Base-by-base conservation (phyloP, 2,888 invertebrate species). In the Lutraria lutraria region DNA sequence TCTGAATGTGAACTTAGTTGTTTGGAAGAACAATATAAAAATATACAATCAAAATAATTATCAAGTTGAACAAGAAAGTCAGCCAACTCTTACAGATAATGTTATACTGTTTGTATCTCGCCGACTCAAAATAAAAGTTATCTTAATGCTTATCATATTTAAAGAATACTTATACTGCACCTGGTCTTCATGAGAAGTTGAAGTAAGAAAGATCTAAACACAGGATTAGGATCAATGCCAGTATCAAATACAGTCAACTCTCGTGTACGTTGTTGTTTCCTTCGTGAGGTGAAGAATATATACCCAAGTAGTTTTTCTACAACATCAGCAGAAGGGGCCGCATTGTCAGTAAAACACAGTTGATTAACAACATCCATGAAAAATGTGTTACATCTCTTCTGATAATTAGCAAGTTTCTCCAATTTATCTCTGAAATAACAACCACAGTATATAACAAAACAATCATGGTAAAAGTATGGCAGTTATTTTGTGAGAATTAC, bases 171-270 rank as follows among this genome's bases (percentile, higher is more conserved):
- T 13, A 31, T 52, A 29, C 19, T n/a, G 29, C 89, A 95, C 95
- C 92, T 93, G 83, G 94, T 91, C 80, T 92, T 88, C 31, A 95
- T 93, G 19, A 95, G 92, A 54, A 95, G 93, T 85, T 95, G 94
- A 12, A 95, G 91, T 43, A 95, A 88, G 83, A 95, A 95, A 10
- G 95, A 95, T 54, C 95, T 88, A 12, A 95, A 93, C 2, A 95
- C 95, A n/a, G 95, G 95, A 16, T 93, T 95, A 1, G 95, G 95
- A 87, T 95, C 95, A 87, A 95, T 90, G 16, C 91, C 89, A 84
- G 94, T 94, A 54, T 93, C 91, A 83, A 94, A 93, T 79, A 95
- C 88, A 19, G 92, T 92, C 93, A 95, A 87, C 12, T 92, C 83
- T 60, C 91, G 92, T 34, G 94, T 94, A 34, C 63, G 79, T 82